Evolutionary conservation across 2,888 invertebrate species (phyloP), one percentile per base, ranked within the genome.

Genomic region (Drosophila barbarae): DNA sequence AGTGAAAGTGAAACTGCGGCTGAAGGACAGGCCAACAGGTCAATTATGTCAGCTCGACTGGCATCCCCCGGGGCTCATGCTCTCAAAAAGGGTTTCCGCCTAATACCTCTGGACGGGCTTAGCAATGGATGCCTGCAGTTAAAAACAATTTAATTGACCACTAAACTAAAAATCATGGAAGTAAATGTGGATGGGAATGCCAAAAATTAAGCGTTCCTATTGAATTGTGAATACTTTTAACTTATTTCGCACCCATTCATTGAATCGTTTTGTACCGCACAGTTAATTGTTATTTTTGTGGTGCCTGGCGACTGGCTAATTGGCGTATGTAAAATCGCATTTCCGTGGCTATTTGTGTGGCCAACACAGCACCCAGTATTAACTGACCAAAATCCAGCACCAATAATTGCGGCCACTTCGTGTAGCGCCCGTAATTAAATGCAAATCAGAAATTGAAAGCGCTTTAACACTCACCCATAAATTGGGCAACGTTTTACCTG

Each of bases 41-140:
- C 79, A 79, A 75, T 79, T 79, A 77, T 73, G 55, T 70, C 69
- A 55, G 74, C 64, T 72, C 69, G 56, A 52, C 41, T 63, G 13
- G 13, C 30, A 44, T 36, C 56, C 36, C 42, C 42, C 30, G 10
- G 12, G 12, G 44, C 30, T 39, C 23, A 23, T 18, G 18, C 3
- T 49, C 30, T 4, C 5, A 13, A 10, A 26, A 59, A 26, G 42
- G 42, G 35, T 26, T 42, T 42, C 8, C 12, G 12, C 12, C n/a
- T 42, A 42, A 53, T 35, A 35, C 26, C 50, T 23, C 6, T 9
- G 21, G 36, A 38, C 30, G n/a, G 21, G 12, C 23, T 38, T 10
- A 12, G 28, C 9, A 50, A 36, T n/a, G 36, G 28, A 15, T 30
- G n/a, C n/a, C 10, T 21, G 21, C 50, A 30, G 35, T 36, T 36